Evolutionary conservation across 2,888 invertebrate species (phyloP).

Genomic region (Parnassius smintheus): DNA sequence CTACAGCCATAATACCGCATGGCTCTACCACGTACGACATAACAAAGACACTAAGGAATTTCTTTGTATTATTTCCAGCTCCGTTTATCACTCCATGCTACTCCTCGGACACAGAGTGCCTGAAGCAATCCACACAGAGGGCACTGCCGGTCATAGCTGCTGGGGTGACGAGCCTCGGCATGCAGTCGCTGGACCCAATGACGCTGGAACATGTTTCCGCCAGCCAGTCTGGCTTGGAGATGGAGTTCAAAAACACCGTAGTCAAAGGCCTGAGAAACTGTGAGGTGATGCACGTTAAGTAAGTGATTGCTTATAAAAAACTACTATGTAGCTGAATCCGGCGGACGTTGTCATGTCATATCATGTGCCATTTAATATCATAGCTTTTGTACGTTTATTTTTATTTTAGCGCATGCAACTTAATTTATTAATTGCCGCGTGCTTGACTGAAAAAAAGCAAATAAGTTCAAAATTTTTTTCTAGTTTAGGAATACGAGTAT

Average conservation of each 20-base stretch:
- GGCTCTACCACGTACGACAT: no score
- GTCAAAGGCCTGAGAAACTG: conserved; percentile 62
- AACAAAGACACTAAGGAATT: no score
- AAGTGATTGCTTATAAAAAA: conserved; percentile 33
- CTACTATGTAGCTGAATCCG: no score
- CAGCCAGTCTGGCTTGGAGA: conserved; percentile 53
- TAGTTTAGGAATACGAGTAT: no score
- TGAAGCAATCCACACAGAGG: conserved; percentile 50
- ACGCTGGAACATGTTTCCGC: conserved; percentile 46
- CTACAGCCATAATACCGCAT: no score
- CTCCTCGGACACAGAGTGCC: conserved; percentile 46
- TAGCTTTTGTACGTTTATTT: no score
- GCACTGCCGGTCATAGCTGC: conserved; percentile 54
- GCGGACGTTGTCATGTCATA: no score
- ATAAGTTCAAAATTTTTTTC: no score
- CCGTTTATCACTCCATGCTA: conserved; percentile 59
- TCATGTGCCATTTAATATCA: no score
- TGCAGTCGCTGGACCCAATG: conserved; percentile 62
- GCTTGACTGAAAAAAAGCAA: no score
- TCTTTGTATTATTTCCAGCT: conserved; percentile 39
- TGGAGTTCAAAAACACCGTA: conserved; percentile 61
- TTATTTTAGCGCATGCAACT: no score
- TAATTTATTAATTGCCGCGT: no score
- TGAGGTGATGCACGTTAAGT: conserved; percentile 51
- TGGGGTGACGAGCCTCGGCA: conserved; percentile 54